phyloP scores from a whole-genome alignment of 1,140 invertebrate species.

The Oscheius sp. region DNA sequence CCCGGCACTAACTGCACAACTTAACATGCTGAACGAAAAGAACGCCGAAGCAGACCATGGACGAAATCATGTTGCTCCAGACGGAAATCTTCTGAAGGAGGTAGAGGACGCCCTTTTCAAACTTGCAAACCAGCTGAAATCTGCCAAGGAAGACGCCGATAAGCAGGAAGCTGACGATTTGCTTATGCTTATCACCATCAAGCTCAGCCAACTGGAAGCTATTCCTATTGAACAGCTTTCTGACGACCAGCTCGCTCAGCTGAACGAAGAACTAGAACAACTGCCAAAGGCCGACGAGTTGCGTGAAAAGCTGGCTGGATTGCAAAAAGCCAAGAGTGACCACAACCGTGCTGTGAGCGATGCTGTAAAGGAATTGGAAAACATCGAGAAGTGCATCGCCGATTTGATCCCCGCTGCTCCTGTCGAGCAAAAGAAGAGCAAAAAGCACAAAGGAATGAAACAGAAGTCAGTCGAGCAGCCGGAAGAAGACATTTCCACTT shows the following conservation, averaged over 20 bases:
- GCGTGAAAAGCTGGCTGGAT: neutral
- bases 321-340: slow-evolving; percentile 24
- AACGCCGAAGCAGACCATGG: neutral
- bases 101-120: neutral
- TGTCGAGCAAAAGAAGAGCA: neutral
- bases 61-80: slow-evolving; percentile 9
- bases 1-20: slow-evolving; percentile 16
- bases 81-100: neutral
- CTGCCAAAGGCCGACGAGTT: neutral
- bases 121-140: neutral
- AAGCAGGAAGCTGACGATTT: slow-evolving; percentile 2
- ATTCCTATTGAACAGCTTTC: slow-evolving; percentile 3
- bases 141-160: slow-evolving; percentile 6
- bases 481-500: neutral
- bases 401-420: neutral
- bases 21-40: slow-evolving; percentile 8
- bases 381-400: slow-evolving; percentile 6
- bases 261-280: neutral
- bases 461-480: neutral
- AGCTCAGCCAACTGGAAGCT: neutral
- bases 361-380: slow-evolving; percentile 34
- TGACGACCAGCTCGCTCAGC: neutral
- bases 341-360: slow-evolving; percentile 28
- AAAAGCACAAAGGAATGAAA: slow-evolving; percentile 4
- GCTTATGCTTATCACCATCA: neutral